Percentiles rank a stretch among this genome's conserved stretches.
Evolutionary conservation across 1,140 invertebrate genomes (phyloP).

Genomic region (Ephestia elutella): DNA sequence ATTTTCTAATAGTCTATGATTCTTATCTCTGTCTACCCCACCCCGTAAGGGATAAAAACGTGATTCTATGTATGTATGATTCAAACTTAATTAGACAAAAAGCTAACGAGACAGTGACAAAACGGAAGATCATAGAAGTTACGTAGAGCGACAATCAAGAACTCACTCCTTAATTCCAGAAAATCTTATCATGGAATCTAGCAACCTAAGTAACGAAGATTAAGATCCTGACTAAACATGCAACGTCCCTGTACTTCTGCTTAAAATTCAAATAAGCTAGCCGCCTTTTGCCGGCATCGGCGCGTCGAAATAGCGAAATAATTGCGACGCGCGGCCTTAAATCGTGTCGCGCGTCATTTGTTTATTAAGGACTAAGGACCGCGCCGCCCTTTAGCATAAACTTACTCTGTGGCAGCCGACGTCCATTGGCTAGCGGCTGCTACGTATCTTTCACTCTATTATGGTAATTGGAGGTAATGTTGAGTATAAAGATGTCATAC

Average conservation of each 20-base stretch:
- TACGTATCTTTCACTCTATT: constrained; percentile 11
- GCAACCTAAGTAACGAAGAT: not conserved
- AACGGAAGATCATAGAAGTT: too few species aligned
- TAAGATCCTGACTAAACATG: not conserved
- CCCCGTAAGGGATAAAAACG: too few species aligned
- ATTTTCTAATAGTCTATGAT: too few species aligned
- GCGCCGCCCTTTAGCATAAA: constrained; percentile 59
- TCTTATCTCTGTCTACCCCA: too few species aligned
- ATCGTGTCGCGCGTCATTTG: constrained; percentile 54
- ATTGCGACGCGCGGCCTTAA: constrained; percentile 53
- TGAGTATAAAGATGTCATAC: constrained; percentile 9
- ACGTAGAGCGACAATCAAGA: too few species aligned
- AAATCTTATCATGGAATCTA: not conserved
- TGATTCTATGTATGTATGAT: too few species aligned
- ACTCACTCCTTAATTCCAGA: not conserved
- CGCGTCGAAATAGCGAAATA: constrained; percentile 60
- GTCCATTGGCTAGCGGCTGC: constrained; percentile 5
- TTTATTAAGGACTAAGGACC: constrained; percentile 48
- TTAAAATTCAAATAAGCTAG: constrained; percentile 51
- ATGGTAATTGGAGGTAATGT: constrained; percentile 5
- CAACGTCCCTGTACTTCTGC: constrained; percentile 12
- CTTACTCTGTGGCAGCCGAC: constrained; percentile 4
- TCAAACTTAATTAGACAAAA: too few species aligned
- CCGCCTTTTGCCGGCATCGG: constrained; percentile 28
- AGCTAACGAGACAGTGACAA: too few species aligned